Evolutionary conservation across 2,888 invertebrate genomes (phyloP).

Genomic region (Nephrocerus scutellatus): DNA sequence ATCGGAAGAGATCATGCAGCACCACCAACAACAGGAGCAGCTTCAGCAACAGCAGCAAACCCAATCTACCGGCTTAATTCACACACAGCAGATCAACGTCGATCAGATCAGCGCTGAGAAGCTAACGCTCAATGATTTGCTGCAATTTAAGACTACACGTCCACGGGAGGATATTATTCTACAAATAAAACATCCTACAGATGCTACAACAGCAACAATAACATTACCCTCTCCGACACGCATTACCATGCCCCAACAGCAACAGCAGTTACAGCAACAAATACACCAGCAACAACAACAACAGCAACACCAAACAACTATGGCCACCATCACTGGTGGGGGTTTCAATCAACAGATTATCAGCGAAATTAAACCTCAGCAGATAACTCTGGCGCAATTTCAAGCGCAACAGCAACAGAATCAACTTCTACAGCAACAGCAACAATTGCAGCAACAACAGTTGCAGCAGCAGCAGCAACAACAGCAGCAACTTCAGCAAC

Average conservation of each 20-base stretch:
- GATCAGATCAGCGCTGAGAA: slow-evolving; percentile 41
- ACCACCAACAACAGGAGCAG: slow-evolving; percentile 26
- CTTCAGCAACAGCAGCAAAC: slow-evolving; percentile 19
- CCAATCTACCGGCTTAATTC: slow-evolving; percentile 27
- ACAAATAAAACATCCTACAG: slow-evolving; percentile 41
- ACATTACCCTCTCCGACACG: slow-evolving; percentile 38
- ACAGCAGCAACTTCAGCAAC: slow-evolving; percentile 25
- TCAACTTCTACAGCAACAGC: slow-evolving; percentile 24
- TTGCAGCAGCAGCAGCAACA: slow-evolving; percentile 18
- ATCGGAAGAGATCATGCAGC: slow-evolving; percentile 25
- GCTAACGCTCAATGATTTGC: slow-evolving; percentile 41
- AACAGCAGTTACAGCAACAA: slow-evolving; percentile 33
- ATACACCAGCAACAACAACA: too few relatives aligned
- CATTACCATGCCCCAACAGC: slow-evolving; percentile 29
- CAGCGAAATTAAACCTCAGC: slow-evolving; percentile 41
- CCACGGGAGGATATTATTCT: slow-evolving; percentile 43
- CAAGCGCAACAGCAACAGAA: slow-evolving; percentile 42
- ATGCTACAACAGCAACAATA: slow-evolving; percentile 38
- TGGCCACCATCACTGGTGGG: slow-evolving; percentile 39
- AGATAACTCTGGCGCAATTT: slow-evolving; percentile 41
- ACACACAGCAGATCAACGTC: slow-evolving; percentile 38
- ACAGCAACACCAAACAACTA: slow-evolving; percentile 22
- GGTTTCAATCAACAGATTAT: slow-evolving; percentile 44
- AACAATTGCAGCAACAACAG: slow-evolving; percentile 18
- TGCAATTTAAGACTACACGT: slow-evolving; percentile 40